These are phyloP conservation scores for Pionites leucogaster DNA, from an alignment of 2,113 vertebrate genomes.

Conservation along the genomic window DNA sequence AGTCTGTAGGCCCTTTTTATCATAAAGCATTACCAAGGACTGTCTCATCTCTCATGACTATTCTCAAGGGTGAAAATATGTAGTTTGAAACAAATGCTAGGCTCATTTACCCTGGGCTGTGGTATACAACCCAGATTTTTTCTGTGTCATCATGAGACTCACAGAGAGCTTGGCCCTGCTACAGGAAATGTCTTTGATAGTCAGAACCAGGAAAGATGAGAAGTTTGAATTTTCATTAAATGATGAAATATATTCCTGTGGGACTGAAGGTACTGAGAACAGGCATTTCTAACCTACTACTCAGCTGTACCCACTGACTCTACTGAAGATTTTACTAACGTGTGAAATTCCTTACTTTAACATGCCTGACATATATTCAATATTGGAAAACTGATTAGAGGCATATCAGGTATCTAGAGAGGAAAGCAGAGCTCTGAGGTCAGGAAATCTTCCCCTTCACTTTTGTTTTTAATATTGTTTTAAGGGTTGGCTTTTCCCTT, in stretches of 20 bases:
- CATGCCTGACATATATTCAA: background rate
- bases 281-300: background rate
- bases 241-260: background rate
- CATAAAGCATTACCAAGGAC: background rate
- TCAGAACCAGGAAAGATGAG: background rate
- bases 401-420: background rate
- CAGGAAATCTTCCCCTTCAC: background rate
- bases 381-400: background rate
- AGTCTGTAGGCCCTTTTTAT: background rate
- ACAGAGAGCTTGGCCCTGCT: background rate
- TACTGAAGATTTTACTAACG: background rate
- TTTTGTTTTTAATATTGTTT: slow-evolving; percentile 20
- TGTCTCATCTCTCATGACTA: background rate
- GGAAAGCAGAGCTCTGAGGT: background rate
- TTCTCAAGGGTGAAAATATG: background rate
- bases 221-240: background rate
- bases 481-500: background rate
- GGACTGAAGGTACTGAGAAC: background rate
- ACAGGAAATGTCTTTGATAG: background rate
- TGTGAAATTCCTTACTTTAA: slow-evolving; percentile 6
- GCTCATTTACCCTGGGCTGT: background rate
- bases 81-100: background rate
- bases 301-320: background rate
- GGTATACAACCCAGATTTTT: background rate
- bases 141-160: background rate